Evolutionary conservation across 2,797 vertebrate genomes (phyloP).

Genomic region (Borostomias antarcticus): DNA sequence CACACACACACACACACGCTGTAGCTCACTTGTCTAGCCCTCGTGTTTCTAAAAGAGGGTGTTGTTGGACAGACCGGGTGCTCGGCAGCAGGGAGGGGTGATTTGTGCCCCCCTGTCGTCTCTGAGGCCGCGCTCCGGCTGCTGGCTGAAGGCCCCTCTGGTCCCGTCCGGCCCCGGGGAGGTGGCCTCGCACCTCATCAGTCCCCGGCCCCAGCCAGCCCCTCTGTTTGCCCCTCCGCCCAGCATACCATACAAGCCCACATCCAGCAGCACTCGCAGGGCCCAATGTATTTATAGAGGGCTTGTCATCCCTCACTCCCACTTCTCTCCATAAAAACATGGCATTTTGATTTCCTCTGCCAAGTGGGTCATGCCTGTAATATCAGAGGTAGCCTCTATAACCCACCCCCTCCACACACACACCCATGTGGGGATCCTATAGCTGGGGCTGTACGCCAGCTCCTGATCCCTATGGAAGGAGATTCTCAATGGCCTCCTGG

Average conservation of each 20-base stretch:
- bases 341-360: not conserved
- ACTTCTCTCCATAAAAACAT: not conserved
- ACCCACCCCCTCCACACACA: not conserved
- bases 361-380: conserved; percentile 6
- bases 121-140: too few species aligned
- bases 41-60: not conserved
- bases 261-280: not conserved
- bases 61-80: not conserved
- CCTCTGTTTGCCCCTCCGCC: not conserved
- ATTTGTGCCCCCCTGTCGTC: too few species aligned
- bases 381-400: not conserved
- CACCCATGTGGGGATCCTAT: not conserved
- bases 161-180: too few species aligned
- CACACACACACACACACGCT: not conserved
- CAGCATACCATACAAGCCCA: not conserved
- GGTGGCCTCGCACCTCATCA: not conserved
- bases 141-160: not conserved
- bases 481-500: not conserved
- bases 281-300: conserved; percentile 15
- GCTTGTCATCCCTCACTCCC: conserved; percentile 9
- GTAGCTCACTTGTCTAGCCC: not conserved
- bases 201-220: not conserved
- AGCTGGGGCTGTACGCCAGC: not conserved
- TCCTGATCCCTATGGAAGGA: not conserved
- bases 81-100: not conserved